These are phyloP conservation scores for Malacosoma neustria DNA, from an alignment of 2,888 invertebrate species.

Conservation along the genomic window DNA sequence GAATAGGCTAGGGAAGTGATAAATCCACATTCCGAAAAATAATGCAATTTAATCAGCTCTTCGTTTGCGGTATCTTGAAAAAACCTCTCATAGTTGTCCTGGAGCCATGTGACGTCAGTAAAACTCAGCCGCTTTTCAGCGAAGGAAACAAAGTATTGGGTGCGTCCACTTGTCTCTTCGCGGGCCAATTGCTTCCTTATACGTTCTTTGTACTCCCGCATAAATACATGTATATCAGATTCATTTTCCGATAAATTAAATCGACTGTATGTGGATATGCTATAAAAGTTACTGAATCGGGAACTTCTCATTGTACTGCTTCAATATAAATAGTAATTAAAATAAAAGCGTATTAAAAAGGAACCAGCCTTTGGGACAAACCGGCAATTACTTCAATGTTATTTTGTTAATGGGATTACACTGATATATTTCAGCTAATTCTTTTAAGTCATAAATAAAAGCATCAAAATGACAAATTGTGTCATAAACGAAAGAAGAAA, in stretches of 20 bases:
- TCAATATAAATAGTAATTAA: too few relatives aligned
- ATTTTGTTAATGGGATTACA: too few relatives aligned
- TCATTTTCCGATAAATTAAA: conserved; percentile 31
- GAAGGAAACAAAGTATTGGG: conserved; percentile 40
- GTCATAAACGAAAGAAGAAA: too few relatives aligned
- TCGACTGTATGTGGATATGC: conserved; percentile 31
- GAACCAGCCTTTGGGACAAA: too few relatives aligned
- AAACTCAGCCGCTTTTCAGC: conserved; percentile 26
- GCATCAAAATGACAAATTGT: too few relatives aligned
- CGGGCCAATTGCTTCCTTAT: conserved; percentile 26
- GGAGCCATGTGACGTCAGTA: conserved; percentile 31
- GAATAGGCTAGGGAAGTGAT: conserved; percentile 50
- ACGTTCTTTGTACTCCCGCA: conserved; percentile 38
- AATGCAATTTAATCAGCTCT: conserved; percentile 24
- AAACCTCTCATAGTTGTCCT: conserved; percentile 42
- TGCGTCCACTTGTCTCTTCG: conserved; percentile 22
- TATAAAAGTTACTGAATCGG: conserved; percentile 11
- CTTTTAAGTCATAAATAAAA: too few relatives aligned
- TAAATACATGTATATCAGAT: conserved; percentile 43
- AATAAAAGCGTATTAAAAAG: too few relatives aligned
- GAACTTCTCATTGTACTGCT: conserved; percentile 2
- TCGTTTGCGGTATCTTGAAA: conserved; percentile 41
- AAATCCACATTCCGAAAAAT: conserved; percentile 39
- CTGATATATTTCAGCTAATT: too few relatives aligned
- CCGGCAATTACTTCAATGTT: too few relatives aligned